Conservation (phyloP, 2,797 vertebrate species). For the Harpagifer antarcticus region DNA sequence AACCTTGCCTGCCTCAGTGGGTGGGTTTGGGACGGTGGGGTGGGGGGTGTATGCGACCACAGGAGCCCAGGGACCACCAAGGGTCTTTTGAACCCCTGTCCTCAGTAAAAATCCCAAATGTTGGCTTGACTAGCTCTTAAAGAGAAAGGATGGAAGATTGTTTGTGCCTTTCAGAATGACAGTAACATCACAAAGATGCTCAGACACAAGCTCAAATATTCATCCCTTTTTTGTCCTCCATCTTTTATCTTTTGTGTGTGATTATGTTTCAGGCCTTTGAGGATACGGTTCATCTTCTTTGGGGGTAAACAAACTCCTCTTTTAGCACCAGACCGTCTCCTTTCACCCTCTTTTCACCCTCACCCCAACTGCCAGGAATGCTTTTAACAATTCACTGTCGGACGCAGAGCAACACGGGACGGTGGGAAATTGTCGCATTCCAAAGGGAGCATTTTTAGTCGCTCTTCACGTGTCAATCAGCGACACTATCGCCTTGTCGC, state of each 20-base stretch:
- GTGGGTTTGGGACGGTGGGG: slow-evolving; percentile 64
- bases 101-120: slow-evolving; percentile 49
- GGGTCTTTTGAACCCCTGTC: slow-evolving; percentile 57
- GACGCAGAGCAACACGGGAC: slow-evolving; percentile 77
- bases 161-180: slow-evolving; percentile 9
- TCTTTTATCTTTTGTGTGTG: slow-evolving; percentile 20
- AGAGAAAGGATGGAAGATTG: slow-evolving; percentile 12
- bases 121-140: slow-evolving; percentile 31
- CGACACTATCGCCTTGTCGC: slow-evolving; percentile 83
- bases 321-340: slow-evolving; percentile 69
- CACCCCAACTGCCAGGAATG: slow-evolving; percentile 81
- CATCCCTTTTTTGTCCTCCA: background rate
- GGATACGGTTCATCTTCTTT: slow-evolving; percentile 65
- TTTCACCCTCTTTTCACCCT: slow-evolving; percentile 73
- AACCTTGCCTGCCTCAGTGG: slow-evolving; percentile 68
- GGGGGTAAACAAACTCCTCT: slow-evolving; percentile 72
- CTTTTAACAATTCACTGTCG: slow-evolving; percentile 83
- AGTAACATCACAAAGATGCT: background rate
- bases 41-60: slow-evolving; percentile 46
- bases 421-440: slow-evolving; percentile 84
- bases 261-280: slow-evolving; percentile 34
- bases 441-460: slow-evolving; percentile 76
- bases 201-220: slow-evolving; percentile 6
- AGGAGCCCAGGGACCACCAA: slow-evolving; percentile 76
- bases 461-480: slow-evolving; percentile 85